These are phyloP conservation scores for Gavialis gangeticus DNA, from an alignment of 2,113 vertebrate genomes.

Conservation along the genomic window DNA sequence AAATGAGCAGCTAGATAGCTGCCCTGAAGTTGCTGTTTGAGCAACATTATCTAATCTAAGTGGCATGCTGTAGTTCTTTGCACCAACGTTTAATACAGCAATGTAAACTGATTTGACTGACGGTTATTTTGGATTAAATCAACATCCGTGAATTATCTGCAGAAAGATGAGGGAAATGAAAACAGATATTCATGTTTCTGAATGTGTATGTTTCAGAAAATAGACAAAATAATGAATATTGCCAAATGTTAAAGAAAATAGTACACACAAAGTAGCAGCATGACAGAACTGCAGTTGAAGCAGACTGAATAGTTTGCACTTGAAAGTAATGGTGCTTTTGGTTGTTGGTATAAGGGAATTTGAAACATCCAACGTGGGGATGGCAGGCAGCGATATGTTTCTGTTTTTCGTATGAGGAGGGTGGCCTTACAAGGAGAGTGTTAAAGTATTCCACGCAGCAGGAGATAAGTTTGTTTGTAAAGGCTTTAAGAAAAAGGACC, in stretches of 20 bases:
- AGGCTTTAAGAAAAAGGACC: neutral
- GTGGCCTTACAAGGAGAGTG: neutral
- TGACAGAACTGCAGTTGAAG: neutral
- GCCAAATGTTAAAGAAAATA: neutral
- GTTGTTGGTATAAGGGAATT: conserved; percentile 4
- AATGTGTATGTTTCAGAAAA: neutral
- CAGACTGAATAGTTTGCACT: neutral
- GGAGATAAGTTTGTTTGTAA: neutral
- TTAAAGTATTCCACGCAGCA: neutral
- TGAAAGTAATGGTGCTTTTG: neutral
- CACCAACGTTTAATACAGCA: neutral
- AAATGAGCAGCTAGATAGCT: conserved; percentile 5
- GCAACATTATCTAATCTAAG: neutral
- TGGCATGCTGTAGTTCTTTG: neutral
- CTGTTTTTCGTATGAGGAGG: neutral
- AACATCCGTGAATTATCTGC: conserved; percentile 46
- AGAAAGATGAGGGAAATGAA: neutral
- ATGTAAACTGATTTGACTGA: conserved; percentile 34
- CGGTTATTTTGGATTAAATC: conserved; percentile 46
- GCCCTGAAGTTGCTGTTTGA: neutral
- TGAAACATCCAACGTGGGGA: neutral
- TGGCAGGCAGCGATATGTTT: conserved; percentile 15
- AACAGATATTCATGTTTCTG: neutral
- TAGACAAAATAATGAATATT: neutral
- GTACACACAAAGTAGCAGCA: neutral